Evolutionary conservation across 2,888 invertebrate species (phyloP).

Genomic region (Synergus gifuensis): DNA sequence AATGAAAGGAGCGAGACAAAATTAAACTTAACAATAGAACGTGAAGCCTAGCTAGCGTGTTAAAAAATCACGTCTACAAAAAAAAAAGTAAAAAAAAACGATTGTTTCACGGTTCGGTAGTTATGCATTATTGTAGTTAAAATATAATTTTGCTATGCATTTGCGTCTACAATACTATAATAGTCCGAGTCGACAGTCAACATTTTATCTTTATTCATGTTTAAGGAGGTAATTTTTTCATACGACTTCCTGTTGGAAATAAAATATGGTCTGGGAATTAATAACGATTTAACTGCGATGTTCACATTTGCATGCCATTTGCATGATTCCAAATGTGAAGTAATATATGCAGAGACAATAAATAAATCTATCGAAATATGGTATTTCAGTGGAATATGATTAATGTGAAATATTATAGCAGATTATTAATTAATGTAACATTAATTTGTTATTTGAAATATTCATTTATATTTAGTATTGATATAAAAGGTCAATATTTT

Average conservation of each 20-base stretch:
- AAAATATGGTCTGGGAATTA: background rate
- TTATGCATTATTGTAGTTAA: background rate
- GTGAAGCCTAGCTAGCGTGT: background rate
- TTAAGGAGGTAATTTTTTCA: slow-evolving; percentile 4
- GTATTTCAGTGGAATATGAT: too few relatives aligned
- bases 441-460: too few relatives aligned
- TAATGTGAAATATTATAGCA: too few relatives aligned
- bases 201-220: slow-evolving; percentile 31
- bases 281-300: background rate
- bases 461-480: background rate
- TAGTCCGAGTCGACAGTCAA: background rate
- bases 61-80: background rate
- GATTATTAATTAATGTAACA: too few relatives aligned
- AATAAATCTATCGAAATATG: background rate
- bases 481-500: background rate
- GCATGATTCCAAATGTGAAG: background rate
- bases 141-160: background rate
- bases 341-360: background rate
- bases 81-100: background rate
- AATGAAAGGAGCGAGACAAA: background rate
- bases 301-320: background rate
- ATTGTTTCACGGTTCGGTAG: background rate
- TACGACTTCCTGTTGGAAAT: background rate
- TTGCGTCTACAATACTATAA: too few relatives aligned
- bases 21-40: background rate